Evolutionary conservation across 2,797 vertebrate genomes (phyloP), one percentile per base, ranked within the genome.

Genomic region (Margarornis squamiger): DNA sequence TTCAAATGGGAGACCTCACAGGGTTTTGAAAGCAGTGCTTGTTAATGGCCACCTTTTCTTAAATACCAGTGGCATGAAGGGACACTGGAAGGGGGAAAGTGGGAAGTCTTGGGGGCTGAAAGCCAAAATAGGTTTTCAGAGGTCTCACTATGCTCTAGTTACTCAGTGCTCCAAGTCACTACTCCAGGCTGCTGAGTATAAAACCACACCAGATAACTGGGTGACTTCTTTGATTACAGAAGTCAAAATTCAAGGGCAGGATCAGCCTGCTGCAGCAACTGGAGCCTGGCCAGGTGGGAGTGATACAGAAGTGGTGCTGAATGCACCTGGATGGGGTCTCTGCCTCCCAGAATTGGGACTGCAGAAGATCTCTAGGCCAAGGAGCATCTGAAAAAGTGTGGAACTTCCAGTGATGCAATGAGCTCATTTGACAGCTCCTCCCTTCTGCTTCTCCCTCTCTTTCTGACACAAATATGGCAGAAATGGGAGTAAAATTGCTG

Each of bases 271-370:
- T 24, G 9, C 0, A 3, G 29, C 23, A 26, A 15, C 75, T 92
- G 74, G n/a, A 84, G 68, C 26, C 49, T 1, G 2, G 14, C 12
- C 3, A 24, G 63, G 19, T 3, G 2, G 27, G 14, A 63, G 18
- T 1, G 4, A 29, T 1, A 6, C 12, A n/a, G 38, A 16, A 51
- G 13, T 16, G 67, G 22, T 10, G 22, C 29, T 68, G 26, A 72
- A 10, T 1, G 0, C 48, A 54, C 14, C 38, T 10, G 14, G 16
- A 41, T 1, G 1, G 13, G 10, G 18, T 59, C 15, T 41, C 55
- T 91, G 55, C 41, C 41, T 87, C 38, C 18, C 32, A 38, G 36
- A 14, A 80, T 30, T 23, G 30, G 21, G 30, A 77, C 8, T 1
- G 3, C 0, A 3, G 43, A 71, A 19, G 26, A 63, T 34, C 38